phyloP scores from a whole-genome alignment of 2,113 vertebrate species.

The Cyprichromis sp. region DNA sequence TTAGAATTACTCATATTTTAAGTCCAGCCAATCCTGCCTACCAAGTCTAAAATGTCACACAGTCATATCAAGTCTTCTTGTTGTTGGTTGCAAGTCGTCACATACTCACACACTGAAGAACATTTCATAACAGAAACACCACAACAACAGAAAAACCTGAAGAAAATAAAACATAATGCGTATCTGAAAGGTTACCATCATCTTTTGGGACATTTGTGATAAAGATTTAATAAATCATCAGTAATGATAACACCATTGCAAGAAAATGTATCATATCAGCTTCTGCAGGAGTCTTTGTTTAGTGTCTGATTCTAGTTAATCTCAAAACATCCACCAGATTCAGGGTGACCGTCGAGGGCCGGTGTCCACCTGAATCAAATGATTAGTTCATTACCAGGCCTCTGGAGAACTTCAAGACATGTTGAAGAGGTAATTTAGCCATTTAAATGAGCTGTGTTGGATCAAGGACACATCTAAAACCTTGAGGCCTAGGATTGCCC shows the following conservation, averaged over 20 bases:
- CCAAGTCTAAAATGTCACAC: not conserved
- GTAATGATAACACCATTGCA: fast-evolving
- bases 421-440: not conserved
- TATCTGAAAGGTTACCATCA: not conserved
- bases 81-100: not conserved
- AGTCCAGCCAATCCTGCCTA: not conserved
- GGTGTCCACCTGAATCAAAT: not conserved
- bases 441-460: not conserved
- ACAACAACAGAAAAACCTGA: not conserved
- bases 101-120: not conserved
- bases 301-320: not conserved
- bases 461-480: not conserved
- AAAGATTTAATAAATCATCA: not conserved
- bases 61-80: not conserved
- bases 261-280: not conserved
- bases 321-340: not conserved
- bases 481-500: fast-evolving
- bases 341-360: fast-evolving
- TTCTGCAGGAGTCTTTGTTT: not conserved
- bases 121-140: not conserved
- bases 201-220: not conserved
- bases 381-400: not conserved
- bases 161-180: not conserved
- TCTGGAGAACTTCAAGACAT: not conserved
- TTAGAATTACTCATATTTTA: not conserved